Evolutionary conservation across 1,140 invertebrate genomes (phyloP).

Genomic region (Globodera ellingtonae): DNA sequence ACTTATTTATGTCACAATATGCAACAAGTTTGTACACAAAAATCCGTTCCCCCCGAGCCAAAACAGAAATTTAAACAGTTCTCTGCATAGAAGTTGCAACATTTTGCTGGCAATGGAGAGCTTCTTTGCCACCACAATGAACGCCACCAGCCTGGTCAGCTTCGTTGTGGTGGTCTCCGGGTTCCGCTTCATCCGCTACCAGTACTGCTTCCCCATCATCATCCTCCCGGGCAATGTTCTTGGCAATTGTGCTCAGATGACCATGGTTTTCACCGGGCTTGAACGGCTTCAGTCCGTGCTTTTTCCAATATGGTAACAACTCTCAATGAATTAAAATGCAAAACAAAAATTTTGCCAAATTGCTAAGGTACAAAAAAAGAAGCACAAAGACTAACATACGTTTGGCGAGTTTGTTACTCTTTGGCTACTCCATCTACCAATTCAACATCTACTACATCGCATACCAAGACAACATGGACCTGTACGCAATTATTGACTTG

Average conservation of each 20-base stretch:
- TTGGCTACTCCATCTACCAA: too few species aligned
- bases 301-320: background rate
- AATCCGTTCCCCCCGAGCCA: too few species aligned
- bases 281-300: background rate
- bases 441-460: too few species aligned
- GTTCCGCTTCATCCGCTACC: background rate
- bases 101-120: conserved; percentile 8
- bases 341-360: too few species aligned
- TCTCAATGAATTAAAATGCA: too few species aligned
- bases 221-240: background rate
- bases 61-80: background rate
- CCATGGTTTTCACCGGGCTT: background rate
- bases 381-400: too few species aligned
- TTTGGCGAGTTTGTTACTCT: too few species aligned
- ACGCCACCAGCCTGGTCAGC: background rate
- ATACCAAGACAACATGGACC: too few species aligned
- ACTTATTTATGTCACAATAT: too few species aligned
- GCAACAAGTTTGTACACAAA: too few species aligned
- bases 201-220: background rate
- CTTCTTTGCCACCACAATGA: background rate
- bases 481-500: too few species aligned
- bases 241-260: background rate
- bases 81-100: background rate
- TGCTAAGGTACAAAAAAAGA: too few species aligned
- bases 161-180: background rate